These are phyloP conservation scores for Orthonyx spaldingii DNA, from an alignment of 2,113 vertebrate genomes.

Conservation along the genomic window DNA sequence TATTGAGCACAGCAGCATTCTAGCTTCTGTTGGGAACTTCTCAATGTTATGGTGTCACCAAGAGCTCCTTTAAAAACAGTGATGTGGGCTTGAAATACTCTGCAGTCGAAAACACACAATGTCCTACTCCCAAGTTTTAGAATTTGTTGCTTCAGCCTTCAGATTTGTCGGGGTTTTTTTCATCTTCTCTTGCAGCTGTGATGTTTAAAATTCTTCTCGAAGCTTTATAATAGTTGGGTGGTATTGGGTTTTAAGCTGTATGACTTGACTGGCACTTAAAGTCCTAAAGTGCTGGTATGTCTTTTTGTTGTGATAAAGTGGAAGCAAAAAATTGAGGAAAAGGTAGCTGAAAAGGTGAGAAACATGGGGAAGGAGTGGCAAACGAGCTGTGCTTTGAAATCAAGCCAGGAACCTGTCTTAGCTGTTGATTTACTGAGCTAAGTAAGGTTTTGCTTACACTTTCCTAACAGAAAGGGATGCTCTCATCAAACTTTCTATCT, in stretches of 20 bases:
- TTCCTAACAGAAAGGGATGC: background rate
- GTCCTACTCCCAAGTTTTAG: background rate
- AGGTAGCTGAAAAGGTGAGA: background rate
- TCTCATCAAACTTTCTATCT: background rate
- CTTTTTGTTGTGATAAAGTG: background rate
- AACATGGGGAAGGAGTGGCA: background rate
- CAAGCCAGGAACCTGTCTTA: background rate
- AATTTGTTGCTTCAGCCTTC: background rate
- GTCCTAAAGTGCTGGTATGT: background rate
- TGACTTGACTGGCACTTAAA: background rate
- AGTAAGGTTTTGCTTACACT: background rate
- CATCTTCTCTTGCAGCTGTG: background rate
- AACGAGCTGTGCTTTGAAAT: background rate
- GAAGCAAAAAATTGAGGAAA: background rate
- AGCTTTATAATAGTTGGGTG: background rate
- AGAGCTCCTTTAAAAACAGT: background rate
- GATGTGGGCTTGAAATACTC: background rate
- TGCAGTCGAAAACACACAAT: background rate
- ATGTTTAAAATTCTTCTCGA: background rate
- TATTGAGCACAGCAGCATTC: background rate
- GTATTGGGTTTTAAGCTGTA: background rate
- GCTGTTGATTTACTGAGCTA: background rate
- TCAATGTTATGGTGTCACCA: rapidly evolving
- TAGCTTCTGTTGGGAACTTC: background rate
- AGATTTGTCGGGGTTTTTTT: background rate